Conservation (phyloP, 2,113 vertebrate species). For the Bucco capensis region DNA sequence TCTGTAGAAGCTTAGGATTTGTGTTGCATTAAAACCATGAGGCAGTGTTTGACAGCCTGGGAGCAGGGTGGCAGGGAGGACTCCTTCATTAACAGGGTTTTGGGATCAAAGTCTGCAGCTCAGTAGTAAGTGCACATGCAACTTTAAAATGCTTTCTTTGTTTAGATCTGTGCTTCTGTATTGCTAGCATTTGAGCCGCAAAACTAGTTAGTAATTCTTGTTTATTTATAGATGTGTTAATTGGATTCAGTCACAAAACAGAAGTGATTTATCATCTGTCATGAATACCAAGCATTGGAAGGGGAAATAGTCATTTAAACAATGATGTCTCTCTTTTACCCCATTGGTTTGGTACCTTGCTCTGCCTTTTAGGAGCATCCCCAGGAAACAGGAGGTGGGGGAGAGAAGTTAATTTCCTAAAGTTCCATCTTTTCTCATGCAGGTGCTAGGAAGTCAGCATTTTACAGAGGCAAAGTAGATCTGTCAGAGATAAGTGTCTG, state of each 20-base stretch:
- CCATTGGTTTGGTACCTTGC: background rate
- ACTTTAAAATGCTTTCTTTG: background rate
- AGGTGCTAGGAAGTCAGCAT: background rate
- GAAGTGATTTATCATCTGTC: background rate
- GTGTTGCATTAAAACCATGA: background rate
- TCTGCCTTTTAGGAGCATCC: background rate
- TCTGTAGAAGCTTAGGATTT: background rate
- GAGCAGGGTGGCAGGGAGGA: background rate
- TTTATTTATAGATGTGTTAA: conserved; percentile 71
- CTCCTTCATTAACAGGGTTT: background rate
- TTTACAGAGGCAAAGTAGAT: background rate
- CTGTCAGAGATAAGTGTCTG: background rate
- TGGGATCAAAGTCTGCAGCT: background rate
- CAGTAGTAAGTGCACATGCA: background rate
- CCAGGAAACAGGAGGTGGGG: background rate
- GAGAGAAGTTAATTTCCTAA: background rate
- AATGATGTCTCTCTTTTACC: background rate
- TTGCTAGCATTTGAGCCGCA: conserved; percentile 56
- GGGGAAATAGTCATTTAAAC: background rate
- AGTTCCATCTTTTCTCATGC: background rate
- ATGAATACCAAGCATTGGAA: background rate
- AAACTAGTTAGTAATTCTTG: conserved; percentile 44
- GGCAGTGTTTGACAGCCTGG: background rate
- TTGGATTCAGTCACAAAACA: conserved; percentile 54
- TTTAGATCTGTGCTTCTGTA: background rate